phyloP scores from a whole-genome alignment of 2,797 vertebrate genomes.

The Argyrosomus regius region DNA sequence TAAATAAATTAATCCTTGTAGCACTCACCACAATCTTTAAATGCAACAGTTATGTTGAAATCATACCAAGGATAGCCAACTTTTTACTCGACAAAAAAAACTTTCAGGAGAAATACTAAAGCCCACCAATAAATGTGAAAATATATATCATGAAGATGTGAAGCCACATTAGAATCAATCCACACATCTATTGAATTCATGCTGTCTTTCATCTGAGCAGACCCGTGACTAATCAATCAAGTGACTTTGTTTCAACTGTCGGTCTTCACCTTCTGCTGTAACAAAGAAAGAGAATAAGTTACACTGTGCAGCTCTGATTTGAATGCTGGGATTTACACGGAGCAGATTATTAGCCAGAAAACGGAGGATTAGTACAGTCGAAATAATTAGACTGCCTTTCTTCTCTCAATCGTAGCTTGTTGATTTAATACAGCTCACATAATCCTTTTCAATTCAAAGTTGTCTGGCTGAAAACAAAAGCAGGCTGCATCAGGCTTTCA shows the following conservation, averaged over 20 bases:
- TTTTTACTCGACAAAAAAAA: not conserved
- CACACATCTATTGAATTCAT: not conserved
- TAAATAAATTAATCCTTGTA: not conserved
- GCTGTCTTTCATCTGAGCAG: not conserved
- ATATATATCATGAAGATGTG: not conserved
- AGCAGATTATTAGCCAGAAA: conserved; percentile 34
- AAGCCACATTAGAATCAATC: not conserved
- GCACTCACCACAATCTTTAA: not conserved
- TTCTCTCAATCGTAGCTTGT: conserved; percentile 22
- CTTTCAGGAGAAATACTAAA: not conserved
- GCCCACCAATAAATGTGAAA: too few species aligned
- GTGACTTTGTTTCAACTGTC: not conserved
- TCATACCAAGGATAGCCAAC: not conserved
- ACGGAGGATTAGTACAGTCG: conserved; percentile 41
- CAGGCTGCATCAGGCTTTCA: not conserved
- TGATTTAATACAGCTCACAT: conserved; percentile 36
- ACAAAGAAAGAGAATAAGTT: conserved; percentile 17
- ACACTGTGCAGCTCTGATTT: not conserved
- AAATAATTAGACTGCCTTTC: conserved; percentile 44
- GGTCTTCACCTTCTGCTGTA: not conserved
- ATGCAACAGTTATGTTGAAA: not conserved
- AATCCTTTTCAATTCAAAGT: conserved; percentile 46
- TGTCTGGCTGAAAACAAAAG: conserved; percentile 46
- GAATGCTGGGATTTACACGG: conserved; percentile 12
- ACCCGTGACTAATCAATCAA: not conserved